Conservation (phyloP, 2,888 invertebrate genomes). For the Tenodera sinensis region DNA sequence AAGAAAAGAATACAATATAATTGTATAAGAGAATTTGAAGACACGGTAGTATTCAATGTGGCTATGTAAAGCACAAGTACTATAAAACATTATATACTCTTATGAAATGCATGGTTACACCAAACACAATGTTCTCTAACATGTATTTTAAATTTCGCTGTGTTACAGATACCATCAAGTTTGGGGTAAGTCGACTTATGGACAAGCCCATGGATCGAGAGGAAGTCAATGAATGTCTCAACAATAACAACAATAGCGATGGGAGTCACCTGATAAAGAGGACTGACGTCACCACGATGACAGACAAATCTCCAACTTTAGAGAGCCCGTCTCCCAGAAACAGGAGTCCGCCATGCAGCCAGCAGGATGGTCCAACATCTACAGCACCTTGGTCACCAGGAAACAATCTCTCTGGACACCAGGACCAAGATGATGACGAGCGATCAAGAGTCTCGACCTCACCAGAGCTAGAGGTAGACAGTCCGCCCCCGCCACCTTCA, state of each 20-base stretch:
- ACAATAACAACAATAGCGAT: conserved; percentile 44
- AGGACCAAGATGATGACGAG: conserved; percentile 32
- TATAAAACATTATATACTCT: too few relatives aligned
- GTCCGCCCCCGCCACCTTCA: conserved; percentile 54
- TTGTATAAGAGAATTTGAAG: too few relatives aligned
- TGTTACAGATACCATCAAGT: conserved; percentile 73
- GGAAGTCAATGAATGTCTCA: conserved; percentile 48
- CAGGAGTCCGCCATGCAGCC: not conserved
- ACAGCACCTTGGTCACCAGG: not conserved
- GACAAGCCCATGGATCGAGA: conserved; percentile 56
- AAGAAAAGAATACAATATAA: too few relatives aligned
- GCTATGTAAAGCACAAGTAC: too few relatives aligned
- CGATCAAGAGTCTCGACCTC: conserved; percentile 50
- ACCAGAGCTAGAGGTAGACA: conserved; percentile 70
- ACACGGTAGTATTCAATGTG: too few relatives aligned
- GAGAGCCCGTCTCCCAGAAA: conserved; percentile 38
- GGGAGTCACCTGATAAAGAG: conserved; percentile 34
- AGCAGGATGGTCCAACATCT: not conserved
- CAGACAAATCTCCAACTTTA: conserved; percentile 41
- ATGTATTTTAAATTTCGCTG: not conserved
- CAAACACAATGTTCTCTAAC: too few relatives aligned
- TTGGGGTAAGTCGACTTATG: conserved; percentile 78
- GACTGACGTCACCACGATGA: conserved; percentile 56
- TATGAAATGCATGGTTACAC: too few relatives aligned
- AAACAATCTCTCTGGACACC: conserved; percentile 33